A percentile compares a stretch with the other conserved stretches of the same genome.
Conservation (phyloP, 2,888 invertebrate species). For the Orthonychiurus folsomi region DNA sequence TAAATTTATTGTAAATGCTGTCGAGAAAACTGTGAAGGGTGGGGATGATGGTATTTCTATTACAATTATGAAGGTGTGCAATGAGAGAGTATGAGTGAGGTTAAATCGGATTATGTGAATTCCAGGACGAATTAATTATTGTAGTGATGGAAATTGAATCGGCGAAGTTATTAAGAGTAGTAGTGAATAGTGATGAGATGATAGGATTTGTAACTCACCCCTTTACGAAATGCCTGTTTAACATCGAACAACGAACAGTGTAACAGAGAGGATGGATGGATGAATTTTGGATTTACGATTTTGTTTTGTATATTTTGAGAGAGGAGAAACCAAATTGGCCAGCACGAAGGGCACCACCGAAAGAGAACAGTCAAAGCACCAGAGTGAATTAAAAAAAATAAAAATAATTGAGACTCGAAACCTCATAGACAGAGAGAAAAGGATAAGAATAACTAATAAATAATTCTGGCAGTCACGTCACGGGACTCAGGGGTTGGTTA, state of each 20-base stretch:
- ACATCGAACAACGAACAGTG: conserved; percentile 34
- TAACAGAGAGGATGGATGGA: conserved; percentile 36
- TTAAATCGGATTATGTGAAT: no score
- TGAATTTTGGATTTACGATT: conserved; percentile 19
- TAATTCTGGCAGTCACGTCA: neutral
- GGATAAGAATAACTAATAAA: conserved; percentile 8
- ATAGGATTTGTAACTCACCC: conserved; percentile 37
- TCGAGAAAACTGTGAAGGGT: no score
- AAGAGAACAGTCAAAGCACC: conserved; percentile 41
- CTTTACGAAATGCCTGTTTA: conserved; percentile 41
- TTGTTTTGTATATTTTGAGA: conserved; percentile 25
- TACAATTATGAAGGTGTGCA: no score
- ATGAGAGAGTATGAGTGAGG: no score
- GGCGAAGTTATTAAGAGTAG: neutral
- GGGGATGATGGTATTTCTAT: no score
- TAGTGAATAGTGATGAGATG: conserved; percentile 21
- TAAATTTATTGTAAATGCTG: no score
- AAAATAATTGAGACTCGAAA: conserved; percentile 10
- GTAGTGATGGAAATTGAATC: no score
- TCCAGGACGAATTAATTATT: no score
- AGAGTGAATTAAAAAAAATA: conserved; percentile 21
- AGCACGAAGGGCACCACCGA: conserved; percentile 41
- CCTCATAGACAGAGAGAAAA: conserved; percentile 8
- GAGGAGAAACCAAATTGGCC: conserved; percentile 40
- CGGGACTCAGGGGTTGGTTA: conserved; percentile 4